Conservation (phyloP, 2,797 vertebrate genomes). For the Petrocephalus schoutedeni region DNA sequence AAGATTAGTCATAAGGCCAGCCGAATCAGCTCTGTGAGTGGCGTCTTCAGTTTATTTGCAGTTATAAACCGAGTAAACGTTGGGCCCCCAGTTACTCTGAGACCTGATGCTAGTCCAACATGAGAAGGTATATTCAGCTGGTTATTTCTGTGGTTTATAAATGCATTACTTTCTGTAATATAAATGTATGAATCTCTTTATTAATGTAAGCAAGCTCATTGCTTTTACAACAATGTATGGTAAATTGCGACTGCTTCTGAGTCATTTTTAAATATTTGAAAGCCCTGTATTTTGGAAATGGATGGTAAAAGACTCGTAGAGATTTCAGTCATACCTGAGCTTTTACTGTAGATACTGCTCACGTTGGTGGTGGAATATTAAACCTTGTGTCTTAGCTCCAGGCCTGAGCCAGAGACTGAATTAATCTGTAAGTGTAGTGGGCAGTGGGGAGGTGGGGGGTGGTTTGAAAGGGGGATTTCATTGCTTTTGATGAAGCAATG, state of each 20-base stretch:
- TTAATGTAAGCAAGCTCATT: not conserved
- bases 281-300: not conserved
- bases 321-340: not conserved
- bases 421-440: not conserved
- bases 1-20: conserved; percentile 16
- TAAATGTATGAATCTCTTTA: not conserved
- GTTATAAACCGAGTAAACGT: not conserved
- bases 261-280: not conserved
- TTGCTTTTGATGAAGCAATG: conserved; percentile 14
- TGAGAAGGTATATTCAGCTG: not conserved
- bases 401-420: not conserved
- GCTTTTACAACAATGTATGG: not conserved
- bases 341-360: not conserved
- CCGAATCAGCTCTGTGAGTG: conserved; percentile 4
- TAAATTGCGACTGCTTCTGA: not conserved
- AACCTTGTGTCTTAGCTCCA: not conserved
- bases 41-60: conserved; percentile 6
- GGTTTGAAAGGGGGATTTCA: not conserved
- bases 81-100: not conserved
- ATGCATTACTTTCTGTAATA: not conserved
- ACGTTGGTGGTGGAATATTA: not conserved
- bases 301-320: not conserved
- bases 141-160: not conserved
- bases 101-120: conserved; percentile 1
- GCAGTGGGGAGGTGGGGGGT: not conserved